phyloP scores from a whole-genome alignment of 2,113 vertebrate genomes.

The Channa argus region DNA sequence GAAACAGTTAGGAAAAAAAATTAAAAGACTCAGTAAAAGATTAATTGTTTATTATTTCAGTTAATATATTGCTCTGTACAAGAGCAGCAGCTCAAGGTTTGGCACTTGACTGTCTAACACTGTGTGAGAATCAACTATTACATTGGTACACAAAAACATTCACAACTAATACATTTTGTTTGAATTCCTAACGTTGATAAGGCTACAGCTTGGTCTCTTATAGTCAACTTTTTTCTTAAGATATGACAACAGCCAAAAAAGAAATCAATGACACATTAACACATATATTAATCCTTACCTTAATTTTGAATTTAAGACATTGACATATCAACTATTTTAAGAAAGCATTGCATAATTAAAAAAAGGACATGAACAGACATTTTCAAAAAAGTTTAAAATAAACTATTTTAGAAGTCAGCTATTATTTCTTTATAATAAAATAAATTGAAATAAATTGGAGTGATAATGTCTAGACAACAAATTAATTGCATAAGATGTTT shows the following conservation, averaged over 20 bases:
- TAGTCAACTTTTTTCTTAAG: constrained; percentile 31
- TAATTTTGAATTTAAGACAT: constrained; percentile 73
- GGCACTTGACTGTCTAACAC: constrained; percentile 70
- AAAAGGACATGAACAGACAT: constrained; percentile 28
- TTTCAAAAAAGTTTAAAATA: constrained; percentile 37
- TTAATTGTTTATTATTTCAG: constrained; percentile 63
- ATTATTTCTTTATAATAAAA: constrained; percentile 20
- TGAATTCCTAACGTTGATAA: constrained; percentile 47
- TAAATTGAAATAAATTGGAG: constrained; percentile 1
- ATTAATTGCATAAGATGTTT: constrained; percentile 32
- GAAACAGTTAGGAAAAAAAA: neutral
- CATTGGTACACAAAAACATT: constrained; percentile 57
- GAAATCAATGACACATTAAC: constrained; percentile 39
- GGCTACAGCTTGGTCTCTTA: constrained; percentile 51
- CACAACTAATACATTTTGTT: constrained; percentile 26
- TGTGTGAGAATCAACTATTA: constrained; percentile 33
- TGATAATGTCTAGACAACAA: neutral
- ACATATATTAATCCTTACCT: constrained; percentile 72
- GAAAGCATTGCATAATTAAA: constrained; percentile 46
- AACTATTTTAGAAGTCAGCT: constrained; percentile 24
- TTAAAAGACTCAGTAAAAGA: constrained; percentile 64
- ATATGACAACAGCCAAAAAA: constrained; percentile 56
- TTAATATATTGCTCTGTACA: constrained; percentile 40
- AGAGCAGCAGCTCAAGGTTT: constrained; percentile 68
- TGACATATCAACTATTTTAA: constrained; percentile 43